Percentiles rank a stretch among this genome's conserved stretches.
phyloP scores from a whole-genome alignment of 2,888 invertebrate genomes.

The Ernsta delagoae region DNA sequence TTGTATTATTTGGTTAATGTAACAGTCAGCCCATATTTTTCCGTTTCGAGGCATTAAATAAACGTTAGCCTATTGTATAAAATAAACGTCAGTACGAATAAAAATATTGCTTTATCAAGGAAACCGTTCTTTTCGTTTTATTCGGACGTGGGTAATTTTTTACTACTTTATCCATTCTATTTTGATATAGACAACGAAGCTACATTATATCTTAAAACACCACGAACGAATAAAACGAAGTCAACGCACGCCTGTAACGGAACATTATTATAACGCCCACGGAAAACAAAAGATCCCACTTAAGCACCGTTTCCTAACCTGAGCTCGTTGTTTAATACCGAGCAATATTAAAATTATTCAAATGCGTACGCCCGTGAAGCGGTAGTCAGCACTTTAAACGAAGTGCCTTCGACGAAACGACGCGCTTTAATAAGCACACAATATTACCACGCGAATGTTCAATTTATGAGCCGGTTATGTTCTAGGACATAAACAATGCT shows the following conservation, averaged over 20 bases:
- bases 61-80: slow-evolving; percentile 11
- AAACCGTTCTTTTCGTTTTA: background rate
- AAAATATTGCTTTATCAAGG: slow-evolving; percentile 2
- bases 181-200: no score
- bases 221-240: background rate
- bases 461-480: slow-evolving; percentile 77
- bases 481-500: slow-evolving; percentile 63
- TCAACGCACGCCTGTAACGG: background rate
- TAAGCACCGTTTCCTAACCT: slow-evolving; percentile 12
- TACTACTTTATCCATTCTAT: no score
- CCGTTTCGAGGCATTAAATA: slow-evolving; percentile 5
- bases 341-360: slow-evolving; percentile 64
- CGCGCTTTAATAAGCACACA: slow-evolving; percentile 70
- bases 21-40: slow-evolving; percentile 17
- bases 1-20: slow-evolving; percentile 21
- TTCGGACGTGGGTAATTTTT: background rate
- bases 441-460: slow-evolving; percentile 71
- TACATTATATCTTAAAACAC: background rate
- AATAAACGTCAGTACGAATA: slow-evolving; percentile 1
- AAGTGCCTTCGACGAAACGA: slow-evolving; percentile 58
- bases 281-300: background rate
- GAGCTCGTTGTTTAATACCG: slow-evolving; percentile 26
- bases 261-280: background rate
- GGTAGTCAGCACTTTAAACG: slow-evolving; percentile 54
- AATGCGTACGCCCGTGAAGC: slow-evolving; percentile 55